Evolutionary conservation across 2,888 invertebrate genomes (phyloP), one percentile per base, ranked within the genome.

Genomic region (Synergus itoensis): DNA sequence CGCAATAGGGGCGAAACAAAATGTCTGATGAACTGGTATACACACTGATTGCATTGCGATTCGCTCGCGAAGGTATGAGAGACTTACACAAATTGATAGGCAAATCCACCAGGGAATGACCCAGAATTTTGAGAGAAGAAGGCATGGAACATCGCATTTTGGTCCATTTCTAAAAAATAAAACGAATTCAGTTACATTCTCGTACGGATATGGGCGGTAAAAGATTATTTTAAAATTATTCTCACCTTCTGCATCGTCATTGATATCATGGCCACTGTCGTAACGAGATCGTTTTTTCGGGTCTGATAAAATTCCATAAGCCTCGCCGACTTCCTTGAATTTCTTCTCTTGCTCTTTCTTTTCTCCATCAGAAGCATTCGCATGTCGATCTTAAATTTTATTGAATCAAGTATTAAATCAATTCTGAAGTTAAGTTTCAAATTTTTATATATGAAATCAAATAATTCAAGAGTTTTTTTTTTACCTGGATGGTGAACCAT

Each of bases 321-420:
- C 99, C 93, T 99, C 98, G n/a, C 98, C 98, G 28, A 99, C 94
- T 92, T 99, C 98, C 92, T 99, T 99, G 92, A 99, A 99, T 89
- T 97, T 97, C 88, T 96, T 95, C 92, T 99, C 99, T 92, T 99
- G 98, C 84, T 97, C 97, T 88, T 97, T 97, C 85, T 97, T 96
- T 92, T 97, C 97, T 5, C 93, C 94, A 76, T 97, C 96, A 0
- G 97, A 94, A 60, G 98, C 98, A 91, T 95, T 96, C 4, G 98
- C 96, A 93, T 99, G 99, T 62, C 98, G 95, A 93, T 99, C 98
- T 95, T 84, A 21, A 87, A 79, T 78, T 62, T 60, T 21, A 28
- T 67, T 8, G 7, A 69, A 21, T 43, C 67, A 18, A 77, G 36
- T 43, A 3, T 21, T 65, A 69, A 43, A 73, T 16, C 36, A 53